Evolutionary conservation across 2,888 invertebrate genomes (phyloP), one percentile per base, ranked within the genome.

Genomic region (Drosophila fulvimacula): DNA sequence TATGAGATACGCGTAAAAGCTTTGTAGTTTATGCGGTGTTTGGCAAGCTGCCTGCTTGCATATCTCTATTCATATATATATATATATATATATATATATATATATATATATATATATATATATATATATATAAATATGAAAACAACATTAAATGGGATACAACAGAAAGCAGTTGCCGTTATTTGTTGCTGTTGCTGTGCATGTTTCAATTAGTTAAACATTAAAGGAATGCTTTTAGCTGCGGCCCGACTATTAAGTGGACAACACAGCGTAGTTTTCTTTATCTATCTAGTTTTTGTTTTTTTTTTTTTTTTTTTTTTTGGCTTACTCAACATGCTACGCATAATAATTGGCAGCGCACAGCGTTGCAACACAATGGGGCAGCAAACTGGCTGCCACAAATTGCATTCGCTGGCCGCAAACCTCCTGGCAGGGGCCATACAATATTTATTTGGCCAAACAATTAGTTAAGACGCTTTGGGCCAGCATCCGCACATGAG

Each of bases 191-290:
- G 24, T n/a, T 74, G 66, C 39, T 57, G 71, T 24, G 65, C 59
- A 69, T 75, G 83, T 76, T 88, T 85, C 83, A 88, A 85, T 85
- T 85, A 86, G 79, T 73, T 77, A 69, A 79, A 81, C 83, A 82
- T 86, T 83, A 83, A 83, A 88, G 88, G 86, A 86, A 88, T 82
- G 86, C 83, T 85, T 83, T 83, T 85, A 88, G 82, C 59, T 64
- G 21, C 48, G 69, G 68, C 64, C 41, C 56, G 65, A 24, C 67
- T 71, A 51, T 67, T 79, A 82, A 82, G 81, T 83, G 75, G 83
- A 59, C 66, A 53, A 51, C 56, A 57, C 3, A 52, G n/a, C 30
- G 13, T 17, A 19, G 6, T 48, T 48, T 48, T 48, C 46, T 48
- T 48, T 48, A 48, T 48, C 46, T 48, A 17, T 11, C 5, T n/a